Evolutionary conservation across 2,888 invertebrate species (phyloP).

Genomic region (Ornithoptera alexandrae): DNA sequence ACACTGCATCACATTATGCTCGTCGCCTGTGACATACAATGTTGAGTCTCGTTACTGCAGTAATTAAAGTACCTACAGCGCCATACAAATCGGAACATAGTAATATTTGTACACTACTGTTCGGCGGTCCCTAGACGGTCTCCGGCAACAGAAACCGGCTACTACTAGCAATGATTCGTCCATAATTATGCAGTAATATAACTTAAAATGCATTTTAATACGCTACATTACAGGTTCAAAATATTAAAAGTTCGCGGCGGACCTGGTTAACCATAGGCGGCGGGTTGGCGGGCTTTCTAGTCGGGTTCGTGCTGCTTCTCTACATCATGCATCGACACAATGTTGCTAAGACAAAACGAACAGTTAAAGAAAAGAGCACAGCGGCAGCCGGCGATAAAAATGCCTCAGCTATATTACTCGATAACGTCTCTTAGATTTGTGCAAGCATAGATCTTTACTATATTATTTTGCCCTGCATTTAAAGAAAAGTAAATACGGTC

Average conservation of each 20-base stretch:
- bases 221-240: conserved; percentile 54
- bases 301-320: conserved; percentile 70
- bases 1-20: too few species aligned
- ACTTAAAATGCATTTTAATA: not conserved
- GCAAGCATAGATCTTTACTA: not conserved
- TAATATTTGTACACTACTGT: too few species aligned
- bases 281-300: conserved; percentile 68
- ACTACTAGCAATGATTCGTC: not conserved
- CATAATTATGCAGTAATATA: not conserved
- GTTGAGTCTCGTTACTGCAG: too few species aligned
- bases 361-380: conserved; percentile 50
- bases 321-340: conserved; percentile 73
- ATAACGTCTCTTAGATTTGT: conserved; percentile 41
- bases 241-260: conserved; percentile 51
- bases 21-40: too few species aligned
- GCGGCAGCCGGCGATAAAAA: conserved; percentile 49
- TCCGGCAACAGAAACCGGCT: too few species aligned
- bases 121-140: too few species aligned
- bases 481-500: too few species aligned
- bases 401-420: conserved; percentile 56
- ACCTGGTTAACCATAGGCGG: conserved; percentile 74
- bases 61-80: too few species aligned
- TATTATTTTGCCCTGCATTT: not conserved
- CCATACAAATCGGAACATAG: too few species aligned
- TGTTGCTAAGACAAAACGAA: conserved; percentile 64